Base-by-base conservation (phyloP, 1,140 invertebrate species). In the Spodoptera frugiperda region DNA sequence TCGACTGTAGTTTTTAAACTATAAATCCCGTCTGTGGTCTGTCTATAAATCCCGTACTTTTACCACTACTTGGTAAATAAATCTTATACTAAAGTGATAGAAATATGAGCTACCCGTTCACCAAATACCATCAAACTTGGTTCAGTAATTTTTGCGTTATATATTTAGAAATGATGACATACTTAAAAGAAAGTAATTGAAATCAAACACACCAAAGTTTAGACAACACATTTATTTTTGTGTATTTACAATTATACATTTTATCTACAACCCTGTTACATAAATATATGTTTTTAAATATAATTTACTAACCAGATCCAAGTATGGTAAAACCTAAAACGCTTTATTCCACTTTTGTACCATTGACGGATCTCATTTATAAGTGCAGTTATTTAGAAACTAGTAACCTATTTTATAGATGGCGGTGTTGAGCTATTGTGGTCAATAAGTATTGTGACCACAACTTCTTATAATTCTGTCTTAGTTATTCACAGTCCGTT, bases 161-260 rank as follows among this genome's bases (percentile, higher is more conserved):
- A 33, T 2, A 25, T 39, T 39, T 9, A 39, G 1, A 10, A 39
- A 39, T 1, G 33, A 6, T 10, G 33, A 39, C 9, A 39, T 6
- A n/a, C n/a, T n/a, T n/a, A 39, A 39, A 6, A 39, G 6, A 39
- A 39, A 39, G 8, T 6, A 12, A 44, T 44, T 57, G 46, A 76
- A 78, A 81, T 67, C 39, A 73, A 82, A 63, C 63, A 77, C 80
- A 74, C 77, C 30, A 76, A 57, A 68, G 78, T 81, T 74, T 75
- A 79, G 80, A 84, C 78, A 84, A 87, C 79, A 84, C 81, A 83
- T 91, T 88, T 87, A 89, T 89, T 88, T 77, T 30, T 77, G 74
- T 78, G 71, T 84, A 86, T 85, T 84, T 89, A 85, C 84, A 89
- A 68, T 82, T 75, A 78, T 75, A 76, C 65, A 14, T 46, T 67